These are phyloP conservation scores for Papilio elwesi DNA, from an alignment of 2,888 invertebrate species.

Conservation along the genomic window DNA sequence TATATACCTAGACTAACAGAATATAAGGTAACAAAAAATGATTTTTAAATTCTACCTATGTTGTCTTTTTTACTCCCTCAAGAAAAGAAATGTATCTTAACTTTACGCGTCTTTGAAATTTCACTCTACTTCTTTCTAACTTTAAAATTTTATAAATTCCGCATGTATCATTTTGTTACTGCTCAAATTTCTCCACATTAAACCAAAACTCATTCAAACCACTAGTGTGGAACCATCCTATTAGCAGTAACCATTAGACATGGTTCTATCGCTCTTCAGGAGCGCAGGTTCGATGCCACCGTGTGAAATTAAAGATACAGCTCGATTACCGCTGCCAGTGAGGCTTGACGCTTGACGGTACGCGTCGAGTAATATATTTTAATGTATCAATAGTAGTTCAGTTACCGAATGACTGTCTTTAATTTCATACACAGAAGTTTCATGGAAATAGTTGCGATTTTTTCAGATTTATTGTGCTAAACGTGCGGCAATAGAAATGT, in stretches of 20 bases:
- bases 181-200: not conserved
- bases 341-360: conserved; percentile 54
- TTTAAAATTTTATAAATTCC: not conserved
- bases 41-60: too few relatives aligned
- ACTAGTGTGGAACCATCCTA: conserved; percentile 37
- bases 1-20: too few relatives aligned
- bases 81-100: not conserved
- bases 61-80: too few relatives aligned
- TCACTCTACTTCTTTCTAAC: not conserved
- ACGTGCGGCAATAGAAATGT: too few relatives aligned
- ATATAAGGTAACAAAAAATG: too few relatives aligned
- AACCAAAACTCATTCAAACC: conserved; percentile 9
- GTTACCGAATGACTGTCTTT: not conserved
- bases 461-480: too few relatives aligned
- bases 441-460: not conserved
- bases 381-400: conserved; percentile 4
- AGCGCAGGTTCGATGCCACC: conserved; percentile 42
- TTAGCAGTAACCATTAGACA: conserved; percentile 36
- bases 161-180: not conserved
- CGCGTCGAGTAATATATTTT: conserved; percentile 46
- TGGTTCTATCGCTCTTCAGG: conserved; percentile 36
- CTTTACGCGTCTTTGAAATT: not conserved
- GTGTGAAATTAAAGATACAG: conserved; percentile 47
- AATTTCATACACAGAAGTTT: not conserved
- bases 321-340: conserved; percentile 50